Conservation (phyloP, 2,888 invertebrate genomes). For the Drosophila sordidula region DNA sequence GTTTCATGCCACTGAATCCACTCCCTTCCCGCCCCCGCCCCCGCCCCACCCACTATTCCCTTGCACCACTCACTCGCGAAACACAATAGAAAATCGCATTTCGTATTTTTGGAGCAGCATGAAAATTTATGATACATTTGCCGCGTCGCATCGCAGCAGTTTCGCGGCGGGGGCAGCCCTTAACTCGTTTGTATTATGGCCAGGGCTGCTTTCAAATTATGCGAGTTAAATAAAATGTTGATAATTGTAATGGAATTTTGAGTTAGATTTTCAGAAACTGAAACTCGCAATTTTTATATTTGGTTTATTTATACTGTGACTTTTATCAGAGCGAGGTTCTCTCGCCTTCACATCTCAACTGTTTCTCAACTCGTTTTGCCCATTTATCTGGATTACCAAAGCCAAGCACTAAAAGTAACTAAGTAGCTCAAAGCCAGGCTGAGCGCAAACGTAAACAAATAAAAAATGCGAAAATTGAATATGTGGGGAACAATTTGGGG, state of each 20-base stretch:
- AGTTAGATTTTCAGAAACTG: slow-evolving; percentile 46
- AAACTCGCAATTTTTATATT: no score
- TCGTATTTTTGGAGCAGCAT: slow-evolving; percentile 74
- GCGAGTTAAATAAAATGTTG: slow-evolving; percentile 68
- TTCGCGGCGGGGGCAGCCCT: slow-evolving; percentile 9
- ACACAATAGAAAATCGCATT: slow-evolving; percentile 78
- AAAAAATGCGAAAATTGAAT: slow-evolving; percentile 17
- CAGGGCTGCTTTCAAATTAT: slow-evolving; percentile 53
- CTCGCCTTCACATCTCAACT: slow-evolving; percentile 1
- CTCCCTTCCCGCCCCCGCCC: slow-evolving; percentile 11
- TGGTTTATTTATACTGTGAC: no score
- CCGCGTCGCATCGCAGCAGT: slow-evolving; percentile 22
- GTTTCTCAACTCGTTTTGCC: slow-evolving; percentile 25
- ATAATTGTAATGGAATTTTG: slow-evolving; percentile 75
- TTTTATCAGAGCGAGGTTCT: no score
- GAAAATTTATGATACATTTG: slow-evolving; percentile 79
- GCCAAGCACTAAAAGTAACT: slow-evolving; percentile 50
- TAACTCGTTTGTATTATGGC: slow-evolving; percentile 43
- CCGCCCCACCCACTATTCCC: neutral
- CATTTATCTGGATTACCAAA: slow-evolving; percentile 73
- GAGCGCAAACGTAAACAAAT: slow-evolving; percentile 58
- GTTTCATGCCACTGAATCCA: slow-evolving; percentile 58
- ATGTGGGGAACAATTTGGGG: slow-evolving; percentile 1
- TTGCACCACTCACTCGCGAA: slow-evolving; percentile 13
- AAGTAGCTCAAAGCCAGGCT: slow-evolving; percentile 36